Conservation (phyloP, 2,113 vertebrate species). For the Hiodon alosoides region DNA sequence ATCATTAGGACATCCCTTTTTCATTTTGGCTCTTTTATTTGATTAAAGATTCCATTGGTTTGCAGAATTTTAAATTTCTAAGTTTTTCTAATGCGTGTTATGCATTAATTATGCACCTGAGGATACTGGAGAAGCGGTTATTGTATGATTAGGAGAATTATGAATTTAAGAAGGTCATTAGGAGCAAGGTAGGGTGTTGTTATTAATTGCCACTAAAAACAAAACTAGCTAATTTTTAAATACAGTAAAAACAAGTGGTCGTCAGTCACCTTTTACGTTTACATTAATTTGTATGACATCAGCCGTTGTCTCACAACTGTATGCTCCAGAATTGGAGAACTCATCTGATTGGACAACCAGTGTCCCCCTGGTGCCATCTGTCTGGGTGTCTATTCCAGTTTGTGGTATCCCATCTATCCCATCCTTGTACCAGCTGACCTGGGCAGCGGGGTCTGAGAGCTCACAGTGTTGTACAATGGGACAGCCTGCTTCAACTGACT, state of each 20-base stretch:
- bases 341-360: constrained; percentile 46
- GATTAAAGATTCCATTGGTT: too few species aligned
- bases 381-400: constrained; percentile 52
- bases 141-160: constrained; percentile 18
- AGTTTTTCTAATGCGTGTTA: background rate
- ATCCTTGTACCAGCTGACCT: constrained; percentile 60
- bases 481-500: constrained; percentile 45
- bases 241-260: constrained; percentile 37
- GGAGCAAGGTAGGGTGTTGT: constrained; percentile 22
- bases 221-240: constrained; percentile 34
- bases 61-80: background rate
- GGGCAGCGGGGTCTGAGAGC: constrained; percentile 53
- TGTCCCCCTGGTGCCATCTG: constrained; percentile 47
- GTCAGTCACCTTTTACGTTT: constrained; percentile 74
- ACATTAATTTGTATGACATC: constrained; percentile 44
- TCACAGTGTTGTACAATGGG: constrained; percentile 59
- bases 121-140: background rate
- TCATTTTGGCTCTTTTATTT: too few species aligned
- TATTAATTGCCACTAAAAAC: constrained; percentile 49
- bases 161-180: background rate
- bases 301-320: constrained; percentile 32
- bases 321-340: constrained; percentile 27
- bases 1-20: constrained; percentile 12
- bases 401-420: constrained; percentile 45
- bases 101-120: background rate